Evolutionary conservation across 1,140 invertebrate species (phyloP).

Genomic region (Cataglyphis hispanica): DNA sequence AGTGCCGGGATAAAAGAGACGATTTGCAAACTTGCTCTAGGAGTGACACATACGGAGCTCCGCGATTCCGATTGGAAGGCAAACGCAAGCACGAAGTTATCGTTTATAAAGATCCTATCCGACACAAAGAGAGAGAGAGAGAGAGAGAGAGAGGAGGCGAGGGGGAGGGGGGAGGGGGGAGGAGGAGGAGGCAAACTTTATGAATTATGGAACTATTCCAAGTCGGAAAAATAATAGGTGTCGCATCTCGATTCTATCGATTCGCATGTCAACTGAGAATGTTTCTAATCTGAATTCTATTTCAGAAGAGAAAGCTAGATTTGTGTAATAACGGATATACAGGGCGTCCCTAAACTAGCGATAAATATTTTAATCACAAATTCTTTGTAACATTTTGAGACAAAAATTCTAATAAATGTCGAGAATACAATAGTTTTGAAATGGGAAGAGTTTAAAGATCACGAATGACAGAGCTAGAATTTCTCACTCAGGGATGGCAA

Average conservation of each 20-base stretch:
- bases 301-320: neutral
- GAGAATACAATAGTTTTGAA: too few relatives aligned
- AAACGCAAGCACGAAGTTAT: constrained; percentile 67
- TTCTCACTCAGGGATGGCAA: too few relatives aligned
- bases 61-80: constrained; percentile 28
- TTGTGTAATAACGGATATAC: neutral
- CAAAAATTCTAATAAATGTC: too few relatives aligned
- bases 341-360: too few relatives aligned
- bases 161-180: neutral
- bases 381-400: too few relatives aligned
- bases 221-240: constrained; percentile 41
- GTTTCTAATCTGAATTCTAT: constrained; percentile 36
- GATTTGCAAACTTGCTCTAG: constrained; percentile 72
- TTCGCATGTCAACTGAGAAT: constrained; percentile 1
- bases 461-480: too few relatives aligned
- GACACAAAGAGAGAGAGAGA: constrained; percentile 10
- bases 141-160: neutral
- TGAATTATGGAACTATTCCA: constrained; percentile 62
- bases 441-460: too few relatives aligned
- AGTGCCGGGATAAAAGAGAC: constrained; percentile 71
- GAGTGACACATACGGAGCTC: constrained; percentile 29
- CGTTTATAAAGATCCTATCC: constrained; percentile 59
- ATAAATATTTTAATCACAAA: too few relatives aligned
- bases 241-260: constrained; percentile 17
- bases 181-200: constrained; percentile 50